Evolutionary conservation across 1,140 invertebrate species (phyloP), one percentile per base, ranked within the genome.

Genomic region (Chironomus striatipennis): DNA sequence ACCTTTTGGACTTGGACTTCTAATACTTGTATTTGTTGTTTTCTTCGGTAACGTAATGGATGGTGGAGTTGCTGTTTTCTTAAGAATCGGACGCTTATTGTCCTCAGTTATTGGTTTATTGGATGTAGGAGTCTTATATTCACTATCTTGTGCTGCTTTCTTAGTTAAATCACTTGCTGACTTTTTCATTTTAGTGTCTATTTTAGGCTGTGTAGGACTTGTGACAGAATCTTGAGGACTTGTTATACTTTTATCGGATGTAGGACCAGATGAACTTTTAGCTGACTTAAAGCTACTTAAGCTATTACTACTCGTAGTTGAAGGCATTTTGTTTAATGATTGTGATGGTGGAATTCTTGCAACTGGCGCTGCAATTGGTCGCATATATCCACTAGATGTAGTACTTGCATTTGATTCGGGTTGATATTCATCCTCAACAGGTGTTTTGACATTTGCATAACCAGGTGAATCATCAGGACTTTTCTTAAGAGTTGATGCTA

Each of bases 331-430:
- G 75, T 79, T 81, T 1, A 82, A 83, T 0, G 88, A 86, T 67
- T 86, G 82, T 75, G 90, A 91, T 4, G 91, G 85, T 3, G 88
- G 88, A 5, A 90, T 90, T 0, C 91, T 89, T 10, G 81, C 85
- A 8, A 85, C 85, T 2, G 88, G 88, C 34, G 86, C 83, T 7
- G 88, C 86, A 7, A 90, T 88, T 0, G 91, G 90, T 77, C 88
- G 86, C 67, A 92, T 84, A 79, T 93, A 92, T 0, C 90, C 90
- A 73, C 89, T 90, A 20, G 89, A 83, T 75, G 86, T 87, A 9
- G 86, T 86, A 0, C 87, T 85, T 0, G 85, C 79, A 77, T 87
- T 88, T 77, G 88, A 88, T 74, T 86, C 79, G 76, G 84, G 79
- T 18, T 81, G 82, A 78, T 82, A 83, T 21, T 83, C 80, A 78